phyloP scores from a whole-genome alignment of 2,797 vertebrate species.

The Alauda arvensis region DNA sequence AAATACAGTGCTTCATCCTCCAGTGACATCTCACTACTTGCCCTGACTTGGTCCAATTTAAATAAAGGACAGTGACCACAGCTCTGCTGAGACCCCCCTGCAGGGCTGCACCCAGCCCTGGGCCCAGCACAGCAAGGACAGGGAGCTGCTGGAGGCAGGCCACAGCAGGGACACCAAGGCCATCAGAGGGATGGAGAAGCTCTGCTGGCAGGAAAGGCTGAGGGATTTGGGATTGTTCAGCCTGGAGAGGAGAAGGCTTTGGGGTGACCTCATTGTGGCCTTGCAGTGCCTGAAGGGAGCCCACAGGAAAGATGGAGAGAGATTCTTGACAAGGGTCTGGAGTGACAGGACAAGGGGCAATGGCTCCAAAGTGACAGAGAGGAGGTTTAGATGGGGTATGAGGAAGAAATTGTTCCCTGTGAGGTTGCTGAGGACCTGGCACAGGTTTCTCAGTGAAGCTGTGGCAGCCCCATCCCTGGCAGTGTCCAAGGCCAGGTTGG shows the following conservation, averaged over 20 bases:
- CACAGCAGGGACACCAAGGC: not conserved
- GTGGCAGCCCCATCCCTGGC: not conserved
- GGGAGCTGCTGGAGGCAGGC: not conserved
- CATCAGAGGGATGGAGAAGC: not conserved
- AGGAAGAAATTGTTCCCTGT: rapidly evolving
- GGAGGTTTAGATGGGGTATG: rapidly evolving
- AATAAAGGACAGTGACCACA: not conserved
- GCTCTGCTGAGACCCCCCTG: not conserved
- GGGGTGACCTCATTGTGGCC: not conserved
- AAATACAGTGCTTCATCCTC: not conserved
- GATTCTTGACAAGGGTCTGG: not conserved
- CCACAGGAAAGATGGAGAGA: not conserved
- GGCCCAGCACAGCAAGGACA: not conserved
- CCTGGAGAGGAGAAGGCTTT: not conserved
- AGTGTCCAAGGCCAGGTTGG: not conserved
- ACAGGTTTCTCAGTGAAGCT: not conserved
- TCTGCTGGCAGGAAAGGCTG: not conserved
- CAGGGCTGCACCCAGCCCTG: not conserved
- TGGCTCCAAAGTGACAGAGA: not conserved
- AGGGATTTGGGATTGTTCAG: not conserved
- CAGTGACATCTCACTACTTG: not conserved
- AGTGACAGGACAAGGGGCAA: not conserved
- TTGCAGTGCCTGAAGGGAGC: not conserved
- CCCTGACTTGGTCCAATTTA: not conserved
- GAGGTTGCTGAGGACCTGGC: not conserved